Percentiles rank a stretch among this genome's conserved stretches.
Evolutionary conservation across 2,797 vertebrate genomes (phyloP).

Genomic region (Champsocephalus esox): DNA sequence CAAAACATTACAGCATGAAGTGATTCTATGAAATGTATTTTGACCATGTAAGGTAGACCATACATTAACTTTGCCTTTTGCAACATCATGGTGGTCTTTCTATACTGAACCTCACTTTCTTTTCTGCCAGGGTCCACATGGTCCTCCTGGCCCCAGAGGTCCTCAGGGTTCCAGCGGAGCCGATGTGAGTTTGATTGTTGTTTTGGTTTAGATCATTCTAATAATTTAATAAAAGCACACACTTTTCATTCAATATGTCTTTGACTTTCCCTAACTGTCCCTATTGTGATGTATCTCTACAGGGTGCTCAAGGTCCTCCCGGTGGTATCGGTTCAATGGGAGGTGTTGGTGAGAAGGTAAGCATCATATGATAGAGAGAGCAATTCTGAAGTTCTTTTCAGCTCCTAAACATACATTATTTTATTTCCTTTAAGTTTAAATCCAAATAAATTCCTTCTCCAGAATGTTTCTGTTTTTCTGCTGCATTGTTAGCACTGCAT

Average conservation of each 20-base stretch:
- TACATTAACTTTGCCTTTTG: neutral
- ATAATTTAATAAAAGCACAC: neutral
- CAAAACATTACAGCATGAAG: neutral
- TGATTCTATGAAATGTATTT: neutral
- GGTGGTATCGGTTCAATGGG: conserved; percentile 93
- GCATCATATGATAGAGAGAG: conserved; percentile 18
- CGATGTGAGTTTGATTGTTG: conserved; percentile 86
- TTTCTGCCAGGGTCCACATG: conserved; percentile 92
- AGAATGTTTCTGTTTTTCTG: neutral
- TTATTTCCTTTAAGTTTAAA: neutral
- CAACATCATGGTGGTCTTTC: neutral
- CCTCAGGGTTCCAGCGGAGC: conserved; percentile 95
- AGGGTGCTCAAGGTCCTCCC: conserved; percentile 96
- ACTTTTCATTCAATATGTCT: neutral
- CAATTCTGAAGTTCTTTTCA: neutral
- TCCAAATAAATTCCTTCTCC: neutral
- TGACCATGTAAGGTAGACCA: neutral
- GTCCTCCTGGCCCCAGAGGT: conserved; percentile 97
- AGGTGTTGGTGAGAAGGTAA: conserved; percentile 96
- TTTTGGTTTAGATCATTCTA: neutral
- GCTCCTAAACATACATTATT: neutral
- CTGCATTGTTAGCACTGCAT: neutral
- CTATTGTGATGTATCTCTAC: conserved; percentile 40
- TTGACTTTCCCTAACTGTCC: neutral
- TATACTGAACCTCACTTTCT: conserved; percentile 1